Percentiles rank a stretch among this genome's conserved stretches.
These are phyloP conservation scores for Mandrillus leucophaeus DNA, from an alignment of 2,113 vertebrate genomes.

Conservation along the genomic window DNA sequence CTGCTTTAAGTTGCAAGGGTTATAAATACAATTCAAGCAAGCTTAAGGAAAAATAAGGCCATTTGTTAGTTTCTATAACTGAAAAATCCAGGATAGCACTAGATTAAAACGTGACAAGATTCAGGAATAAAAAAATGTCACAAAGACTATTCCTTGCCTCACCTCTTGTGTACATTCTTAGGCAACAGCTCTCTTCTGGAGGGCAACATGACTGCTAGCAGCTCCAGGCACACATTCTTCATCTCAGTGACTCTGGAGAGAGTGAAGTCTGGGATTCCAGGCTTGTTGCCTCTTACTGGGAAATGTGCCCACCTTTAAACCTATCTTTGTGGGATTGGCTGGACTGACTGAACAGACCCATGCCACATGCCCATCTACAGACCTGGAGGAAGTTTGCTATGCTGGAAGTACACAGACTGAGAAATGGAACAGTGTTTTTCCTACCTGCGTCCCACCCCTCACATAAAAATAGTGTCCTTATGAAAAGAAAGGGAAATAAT, in stretches of 20 bases:
- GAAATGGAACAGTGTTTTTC: neutral
- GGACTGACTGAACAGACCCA: neutral
- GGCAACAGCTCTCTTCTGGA: neutral
- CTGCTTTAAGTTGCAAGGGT: neutral
- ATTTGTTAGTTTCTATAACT: neutral
- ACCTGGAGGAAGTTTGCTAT: neutral
- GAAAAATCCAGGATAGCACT: neutral
- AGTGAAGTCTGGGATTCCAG: neutral
- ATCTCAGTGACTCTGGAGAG: neutral
- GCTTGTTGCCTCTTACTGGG: neutral
- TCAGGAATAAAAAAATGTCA: neutral
- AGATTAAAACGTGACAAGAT: neutral
- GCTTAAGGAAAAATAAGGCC: neutral
- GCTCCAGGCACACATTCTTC: neutral
- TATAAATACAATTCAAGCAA: neutral
- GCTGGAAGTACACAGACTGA: neutral
- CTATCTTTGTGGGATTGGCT: neutral
- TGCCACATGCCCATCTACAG: neutral
- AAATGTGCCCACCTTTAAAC: neutral
- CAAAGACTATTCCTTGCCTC: neutral
- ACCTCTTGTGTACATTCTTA: neutral
- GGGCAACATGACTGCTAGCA: neutral
- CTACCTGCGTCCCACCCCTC: fast-evolving
- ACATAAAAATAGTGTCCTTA: neutral
- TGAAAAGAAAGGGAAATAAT: neutral